Evolutionary conservation across 2,797 vertebrate genomes (phyloP).

Genomic region (Trachurus trachurus): DNA sequence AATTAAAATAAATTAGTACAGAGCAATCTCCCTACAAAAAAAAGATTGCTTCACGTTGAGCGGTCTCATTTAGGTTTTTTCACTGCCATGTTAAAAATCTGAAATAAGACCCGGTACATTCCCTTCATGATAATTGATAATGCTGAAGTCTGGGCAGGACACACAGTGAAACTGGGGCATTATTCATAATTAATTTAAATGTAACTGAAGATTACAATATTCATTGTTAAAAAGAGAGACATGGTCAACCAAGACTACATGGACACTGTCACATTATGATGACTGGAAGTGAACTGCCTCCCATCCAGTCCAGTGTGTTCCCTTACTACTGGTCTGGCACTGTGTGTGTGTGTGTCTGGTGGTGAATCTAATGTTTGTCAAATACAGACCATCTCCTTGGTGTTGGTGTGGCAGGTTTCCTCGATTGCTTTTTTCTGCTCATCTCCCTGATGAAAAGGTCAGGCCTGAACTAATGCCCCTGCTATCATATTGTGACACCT

Average conservation of each 20-base stretch:
- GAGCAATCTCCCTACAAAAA: slow-evolving; percentile 34
- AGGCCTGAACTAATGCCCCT: slow-evolving; percentile 31
- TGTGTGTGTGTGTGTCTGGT: not conserved
- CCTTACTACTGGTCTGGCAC: not conserved
- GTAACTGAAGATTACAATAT: slow-evolving; percentile 58
- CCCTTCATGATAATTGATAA: slow-evolving; percentile 73
- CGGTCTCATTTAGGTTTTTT: slow-evolving; percentile 71
- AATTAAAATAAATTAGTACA: slow-evolving; percentile 37
- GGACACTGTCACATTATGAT: slow-evolving; percentile 4
- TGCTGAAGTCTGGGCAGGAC: slow-evolving; percentile 46
- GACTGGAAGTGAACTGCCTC: not conserved
- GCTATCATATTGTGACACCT: slow-evolving; percentile 52
- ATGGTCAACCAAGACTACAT: slow-evolving; percentile 19
- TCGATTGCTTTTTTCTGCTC: slow-evolving; percentile 12
- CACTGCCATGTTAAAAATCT: slow-evolving; percentile 64
- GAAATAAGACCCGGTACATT: slow-evolving; percentile 62
- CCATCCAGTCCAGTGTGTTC: not conserved
- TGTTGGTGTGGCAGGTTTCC: slow-evolving; percentile 37
- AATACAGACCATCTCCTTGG: not conserved
- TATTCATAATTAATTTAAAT: slow-evolving; percentile 76
- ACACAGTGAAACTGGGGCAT: slow-evolving; percentile 62
- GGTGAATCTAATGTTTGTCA: slow-evolving; percentile 7
- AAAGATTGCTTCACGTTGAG: slow-evolving; percentile 56
- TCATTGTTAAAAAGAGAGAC: slow-evolving; percentile 53
- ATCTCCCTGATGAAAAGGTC: slow-evolving; percentile 68